Conservation (phyloP, 2,113 vertebrate species). For the Chamaea fasciata region DNA sequence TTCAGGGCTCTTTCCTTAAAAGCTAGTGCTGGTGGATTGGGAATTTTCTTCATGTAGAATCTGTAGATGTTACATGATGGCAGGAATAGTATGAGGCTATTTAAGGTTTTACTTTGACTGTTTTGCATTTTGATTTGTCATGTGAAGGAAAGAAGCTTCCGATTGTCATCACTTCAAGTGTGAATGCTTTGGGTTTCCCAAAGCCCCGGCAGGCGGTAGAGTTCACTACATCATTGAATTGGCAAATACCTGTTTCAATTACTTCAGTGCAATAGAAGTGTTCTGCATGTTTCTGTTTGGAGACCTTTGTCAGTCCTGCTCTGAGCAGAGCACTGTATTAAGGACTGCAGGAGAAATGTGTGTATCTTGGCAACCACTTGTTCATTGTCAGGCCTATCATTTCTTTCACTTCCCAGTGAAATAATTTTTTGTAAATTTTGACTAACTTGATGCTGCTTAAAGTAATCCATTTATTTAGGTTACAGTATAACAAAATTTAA, state of each 20-base stretch:
- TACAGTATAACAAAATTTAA: background rate
- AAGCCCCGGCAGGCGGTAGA: background rate
- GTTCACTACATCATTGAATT: background rate
- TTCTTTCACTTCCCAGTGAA: background rate
- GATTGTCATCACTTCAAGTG: background rate
- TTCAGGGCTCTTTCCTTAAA: background rate
- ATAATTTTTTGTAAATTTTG: background rate
- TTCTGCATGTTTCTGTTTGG: background rate
- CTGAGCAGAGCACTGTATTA: background rate
- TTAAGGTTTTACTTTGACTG: background rate
- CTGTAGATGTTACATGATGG: background rate
- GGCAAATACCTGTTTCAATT: background rate
- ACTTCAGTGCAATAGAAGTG: background rate
- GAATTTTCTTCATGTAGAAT: background rate
- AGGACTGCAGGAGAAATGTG: background rate
- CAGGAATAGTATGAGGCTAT: background rate
- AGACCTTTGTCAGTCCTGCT: background rate
- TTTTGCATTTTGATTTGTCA: background rate
- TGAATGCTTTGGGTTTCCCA: background rate
- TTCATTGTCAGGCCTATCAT: background rate
- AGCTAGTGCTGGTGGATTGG: background rate
- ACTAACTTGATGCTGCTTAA: background rate
- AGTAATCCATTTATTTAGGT: background rate
- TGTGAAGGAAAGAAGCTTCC: background rate
- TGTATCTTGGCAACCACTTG: constrained; percentile 4